A percentile compares a stretch with the other conserved stretches of the same genome.
Evolutionary conservation across 2,888 invertebrate genomes (phyloP).

Genomic region (Drosophila tanythrix): DNA sequence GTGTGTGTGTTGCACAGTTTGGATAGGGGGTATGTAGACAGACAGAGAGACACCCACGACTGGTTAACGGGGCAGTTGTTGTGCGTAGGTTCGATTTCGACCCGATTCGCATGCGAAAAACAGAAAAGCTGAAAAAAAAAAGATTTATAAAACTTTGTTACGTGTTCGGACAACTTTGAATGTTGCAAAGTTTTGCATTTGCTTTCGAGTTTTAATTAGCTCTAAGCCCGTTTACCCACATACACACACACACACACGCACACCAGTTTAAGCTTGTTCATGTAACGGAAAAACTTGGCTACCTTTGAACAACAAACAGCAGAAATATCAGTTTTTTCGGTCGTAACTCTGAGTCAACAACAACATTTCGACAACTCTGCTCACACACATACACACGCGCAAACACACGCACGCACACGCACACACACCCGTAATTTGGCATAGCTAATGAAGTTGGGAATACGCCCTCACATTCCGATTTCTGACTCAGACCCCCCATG

Average conservation of each 20-base stretch:
- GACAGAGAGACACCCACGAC: constrained; percentile 38
- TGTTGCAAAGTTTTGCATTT: constrained; percentile 60
- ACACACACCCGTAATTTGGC: constrained; percentile 25
- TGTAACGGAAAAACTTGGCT: constrained; percentile 70
- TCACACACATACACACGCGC: background rate
- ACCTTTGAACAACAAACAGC: constrained; percentile 12
- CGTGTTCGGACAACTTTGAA: constrained; percentile 48
- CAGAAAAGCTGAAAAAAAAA: background rate
- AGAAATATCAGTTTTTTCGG: background rate
- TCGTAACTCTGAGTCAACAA: constrained; percentile 29
- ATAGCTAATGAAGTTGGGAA: constrained; percentile 50
- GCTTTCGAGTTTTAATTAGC: constrained; percentile 75
- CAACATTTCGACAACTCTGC: constrained; percentile 3
- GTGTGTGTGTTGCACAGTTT: background rate
- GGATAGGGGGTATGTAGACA: background rate
- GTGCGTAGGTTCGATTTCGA: constrained; percentile 32
- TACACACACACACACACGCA: constrained; percentile 2
- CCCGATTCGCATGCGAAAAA: constrained; percentile 32
- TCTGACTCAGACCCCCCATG: constrained; percentile 1
- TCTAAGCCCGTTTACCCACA: constrained; percentile 77
- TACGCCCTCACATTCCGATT: constrained; percentile 32
- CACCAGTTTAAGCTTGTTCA: constrained; percentile 13
- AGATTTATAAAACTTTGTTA: constrained; percentile 25
- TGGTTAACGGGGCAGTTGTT: constrained; percentile 20
- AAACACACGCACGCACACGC: background rate